Evolutionary conservation across 2,888 invertebrate genomes (phyloP), one percentile per base, ranked within the genome.

Genomic region (Sabellastarte sp.): DNA sequence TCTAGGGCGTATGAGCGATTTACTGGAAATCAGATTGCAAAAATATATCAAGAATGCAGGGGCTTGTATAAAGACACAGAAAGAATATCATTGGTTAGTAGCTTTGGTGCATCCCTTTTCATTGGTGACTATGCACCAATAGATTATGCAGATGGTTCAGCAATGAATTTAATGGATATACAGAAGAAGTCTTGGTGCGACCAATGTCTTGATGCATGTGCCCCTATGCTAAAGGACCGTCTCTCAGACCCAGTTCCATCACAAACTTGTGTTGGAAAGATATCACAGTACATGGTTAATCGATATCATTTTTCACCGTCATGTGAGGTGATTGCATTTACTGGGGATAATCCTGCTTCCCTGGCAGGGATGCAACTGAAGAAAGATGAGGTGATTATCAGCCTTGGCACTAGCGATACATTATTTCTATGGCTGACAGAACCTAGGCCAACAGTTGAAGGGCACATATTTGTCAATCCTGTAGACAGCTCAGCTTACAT

Each of bases 81-180:
- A 83, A 87, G 93, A 75, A 93, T 98, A 73, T 95, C 96, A 0
- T 86, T 98, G 53, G 89, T 98, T 2, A 96, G 96, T 77, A 96
- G 94, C 74, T 98, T 98, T 84, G 88, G 91, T 0, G 92, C 93
- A 66, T 93, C 93, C 0, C 84, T 98, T 60, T 90, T 98, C 80
- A 84, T 94, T 51, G 96, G 96, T 1, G 87, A 88, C 75, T 90
- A 94, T 69, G 95, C 95, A 0, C 90, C 93, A 0, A 93, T 98
- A 58, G 98, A 98, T 84, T 88, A 88, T 70, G 88, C 93, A 0
- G 98, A 98, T 83, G 97, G 91, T 53, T 10, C 53, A 24, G 98
- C 98, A 24, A 98, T 95, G 95, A 98, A 98, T 85, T 86, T 98
- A 24, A 86, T 98, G 74, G 90, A 97, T 82, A 91, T 98, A 59